These are phyloP conservation scores for Apocrypta bakeri DNA, from an alignment of 1,140 invertebrate species.

Conservation along the genomic window DNA sequence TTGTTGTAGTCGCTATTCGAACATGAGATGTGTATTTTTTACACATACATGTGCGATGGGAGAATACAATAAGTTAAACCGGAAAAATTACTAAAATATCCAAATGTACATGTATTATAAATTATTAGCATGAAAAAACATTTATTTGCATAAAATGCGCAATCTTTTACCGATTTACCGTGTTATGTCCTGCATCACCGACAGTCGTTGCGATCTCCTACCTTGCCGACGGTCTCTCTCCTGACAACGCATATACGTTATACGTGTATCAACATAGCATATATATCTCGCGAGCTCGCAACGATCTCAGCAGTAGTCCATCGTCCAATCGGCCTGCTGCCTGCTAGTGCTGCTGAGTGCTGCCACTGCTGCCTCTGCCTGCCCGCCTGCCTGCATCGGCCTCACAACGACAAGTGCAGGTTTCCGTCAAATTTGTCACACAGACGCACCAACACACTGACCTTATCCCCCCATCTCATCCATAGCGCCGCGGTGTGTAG, in stretches of 20 bases:
- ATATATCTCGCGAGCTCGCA: neutral
- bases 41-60: no score
- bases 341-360: no score
- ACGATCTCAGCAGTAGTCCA: neutral
- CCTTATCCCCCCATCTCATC: neutral
- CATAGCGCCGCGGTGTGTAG: neutral
- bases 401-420: slow-evolving; percentile 1
- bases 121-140: no score
- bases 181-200: no score
- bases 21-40: no score
- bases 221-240: neutral
- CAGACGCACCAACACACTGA: neutral
- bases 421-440: neutral
- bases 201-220: neutral
- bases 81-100: no score
- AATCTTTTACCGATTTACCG: no score
- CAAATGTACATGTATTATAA: no score
- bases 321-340: neutral
- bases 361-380: neutral
- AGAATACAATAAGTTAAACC: no score
- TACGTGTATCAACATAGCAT: neutral
- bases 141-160: no score
- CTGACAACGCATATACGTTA: neutral
- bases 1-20: no score
- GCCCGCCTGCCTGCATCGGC: neutral